Conservation (phyloP, 2,113 vertebrate genomes). For the Neodontobutis hainanensis region DNA sequence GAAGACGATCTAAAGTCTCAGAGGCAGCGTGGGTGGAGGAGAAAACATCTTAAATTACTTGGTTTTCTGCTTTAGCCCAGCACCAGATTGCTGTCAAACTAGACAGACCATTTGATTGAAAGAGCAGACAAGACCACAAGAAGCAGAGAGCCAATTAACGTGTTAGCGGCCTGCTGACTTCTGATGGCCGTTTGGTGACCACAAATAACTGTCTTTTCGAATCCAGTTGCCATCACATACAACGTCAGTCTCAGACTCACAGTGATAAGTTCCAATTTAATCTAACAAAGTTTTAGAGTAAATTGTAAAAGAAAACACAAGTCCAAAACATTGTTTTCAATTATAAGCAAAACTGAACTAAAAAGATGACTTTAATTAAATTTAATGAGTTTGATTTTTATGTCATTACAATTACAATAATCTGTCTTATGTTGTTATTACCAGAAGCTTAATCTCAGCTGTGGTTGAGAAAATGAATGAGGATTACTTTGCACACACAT, state of each 20-base stretch:
- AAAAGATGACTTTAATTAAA: constrained; percentile 40
- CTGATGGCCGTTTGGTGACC: constrained; percentile 54
- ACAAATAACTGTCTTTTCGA: constrained; percentile 61
- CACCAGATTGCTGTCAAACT: constrained; percentile 31
- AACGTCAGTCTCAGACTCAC: constrained; percentile 32
- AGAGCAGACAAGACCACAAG: constrained; percentile 18
- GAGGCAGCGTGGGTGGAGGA: constrained; percentile 21
- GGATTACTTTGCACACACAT: constrained; percentile 9
- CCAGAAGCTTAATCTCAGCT: constrained; percentile 23
- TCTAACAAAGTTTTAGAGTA: neutral
- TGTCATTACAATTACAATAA: constrained; percentile 35
- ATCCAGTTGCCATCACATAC: constrained; percentile 2
- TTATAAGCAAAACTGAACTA: constrained; percentile 3
- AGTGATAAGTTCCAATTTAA: constrained; percentile 8
- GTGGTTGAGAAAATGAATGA: constrained; percentile 46
- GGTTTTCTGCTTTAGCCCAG: constrained; percentile 40
- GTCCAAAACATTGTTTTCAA: constrained; percentile 5
- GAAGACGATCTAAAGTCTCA: constrained; percentile 20
- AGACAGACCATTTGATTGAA: constrained; percentile 58
- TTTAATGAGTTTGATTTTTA: constrained; percentile 54
- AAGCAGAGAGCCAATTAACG: constrained; percentile 56
- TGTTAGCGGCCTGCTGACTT: constrained; percentile 47
- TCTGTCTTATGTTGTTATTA: constrained; percentile 37
- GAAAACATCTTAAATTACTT: constrained; percentile 54
- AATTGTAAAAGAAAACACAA: neutral